Conservation (phyloP, 2,888 invertebrate genomes). For the Busseola fusca region DNA sequence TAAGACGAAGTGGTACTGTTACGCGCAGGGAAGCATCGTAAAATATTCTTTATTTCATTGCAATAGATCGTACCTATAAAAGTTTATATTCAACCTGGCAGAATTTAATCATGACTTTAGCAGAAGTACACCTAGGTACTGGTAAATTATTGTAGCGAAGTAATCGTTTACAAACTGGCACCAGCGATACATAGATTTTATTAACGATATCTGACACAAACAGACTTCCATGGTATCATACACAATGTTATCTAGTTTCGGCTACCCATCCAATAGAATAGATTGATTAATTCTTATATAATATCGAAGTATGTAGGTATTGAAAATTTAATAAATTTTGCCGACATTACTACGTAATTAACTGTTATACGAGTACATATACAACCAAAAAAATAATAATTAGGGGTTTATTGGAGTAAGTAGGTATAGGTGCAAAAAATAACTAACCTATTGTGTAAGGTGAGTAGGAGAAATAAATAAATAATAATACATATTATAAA, state of each 20-base stretch:
- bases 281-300: not conserved
- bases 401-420: not conserved
- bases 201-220: conserved; percentile 12
- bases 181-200: conserved; percentile 6
- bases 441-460: not conserved
- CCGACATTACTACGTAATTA: not conserved
- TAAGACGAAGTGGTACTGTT: conserved; percentile 55
- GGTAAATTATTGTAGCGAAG: not conserved
- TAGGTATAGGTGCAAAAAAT: not conserved
- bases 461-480: not conserved
- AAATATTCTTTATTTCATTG: conserved; percentile 21
- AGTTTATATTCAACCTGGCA: conserved; percentile 5
- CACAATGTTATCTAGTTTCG: conserved; percentile 7
- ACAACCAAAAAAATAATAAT: not conserved
- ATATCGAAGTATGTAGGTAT: not conserved
- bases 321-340: not conserved
- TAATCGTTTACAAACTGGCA: not conserved
- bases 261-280: not conserved
- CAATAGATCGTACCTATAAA: not conserved
- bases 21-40: conserved; percentile 28
- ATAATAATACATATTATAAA: not conserved
- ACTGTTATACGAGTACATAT: not conserved
- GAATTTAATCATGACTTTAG: not conserved
- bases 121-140: not conserved
- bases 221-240: not conserved